A percentile compares a stretch with the other conserved stretches of the same genome.
phyloP scores from a whole-genome alignment of 1,140 invertebrate species.

The Archegozetes longisetosus region DNA sequence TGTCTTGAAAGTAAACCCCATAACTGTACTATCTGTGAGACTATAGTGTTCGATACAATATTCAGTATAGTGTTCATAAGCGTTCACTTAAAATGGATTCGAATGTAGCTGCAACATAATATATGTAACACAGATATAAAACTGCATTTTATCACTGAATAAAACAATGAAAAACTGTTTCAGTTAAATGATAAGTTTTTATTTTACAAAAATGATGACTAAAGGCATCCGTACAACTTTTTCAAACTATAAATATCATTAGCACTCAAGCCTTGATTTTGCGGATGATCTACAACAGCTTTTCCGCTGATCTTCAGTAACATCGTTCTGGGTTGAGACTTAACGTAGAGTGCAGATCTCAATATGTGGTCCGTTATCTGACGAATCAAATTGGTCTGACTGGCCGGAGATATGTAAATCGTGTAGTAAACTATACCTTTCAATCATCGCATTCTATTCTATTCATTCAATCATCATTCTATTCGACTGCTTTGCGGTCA shows the following conservation, averaged over 20 bases:
- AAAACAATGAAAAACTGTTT: background rate
- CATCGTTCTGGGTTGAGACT: slow-evolving; percentile 34
- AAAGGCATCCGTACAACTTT: background rate
- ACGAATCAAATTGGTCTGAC: slow-evolving; percentile 11
- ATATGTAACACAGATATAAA: background rate
- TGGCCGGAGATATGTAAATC: slow-evolving; percentile 14
- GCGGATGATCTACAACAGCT: background rate
- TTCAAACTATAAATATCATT: background rate
- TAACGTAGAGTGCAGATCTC: slow-evolving; percentile 39
- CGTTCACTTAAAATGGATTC: background rate
- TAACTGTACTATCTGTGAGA: too few relatives aligned
- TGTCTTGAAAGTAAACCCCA: too few relatives aligned
- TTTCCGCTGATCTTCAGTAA: background rate
- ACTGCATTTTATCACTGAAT: background rate
- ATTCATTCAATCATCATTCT: too few relatives aligned
- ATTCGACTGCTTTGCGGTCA: slow-evolving; percentile 19
- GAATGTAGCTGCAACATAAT: background rate
- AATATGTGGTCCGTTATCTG: slow-evolving; percentile 38
- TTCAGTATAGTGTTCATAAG: too few relatives aligned
- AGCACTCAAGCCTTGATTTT: background rate
- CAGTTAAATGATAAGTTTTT: background rate
- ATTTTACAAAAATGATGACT: background rate
- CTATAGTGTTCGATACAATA: too few relatives aligned
- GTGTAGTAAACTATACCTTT: slow-evolving; percentile 18
- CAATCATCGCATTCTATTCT: slow-evolving; percentile 19